These are phyloP conservation scores for Gadus macrocephalus DNA, from an alignment of 2,113 vertebrate genomes.

Conservation along the genomic window DNA sequence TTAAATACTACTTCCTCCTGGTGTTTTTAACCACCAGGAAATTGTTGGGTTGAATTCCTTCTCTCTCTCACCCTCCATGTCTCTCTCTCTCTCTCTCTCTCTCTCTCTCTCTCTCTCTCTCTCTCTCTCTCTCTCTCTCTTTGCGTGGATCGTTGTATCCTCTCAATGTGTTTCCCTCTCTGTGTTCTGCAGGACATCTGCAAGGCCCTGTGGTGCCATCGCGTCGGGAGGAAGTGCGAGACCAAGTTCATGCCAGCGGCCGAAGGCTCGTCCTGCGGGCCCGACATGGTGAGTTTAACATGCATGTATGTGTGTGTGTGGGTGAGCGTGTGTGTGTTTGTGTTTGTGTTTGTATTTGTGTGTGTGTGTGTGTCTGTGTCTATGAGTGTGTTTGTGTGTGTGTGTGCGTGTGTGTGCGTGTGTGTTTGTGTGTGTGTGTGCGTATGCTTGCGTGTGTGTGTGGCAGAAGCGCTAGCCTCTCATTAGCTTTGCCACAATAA, in stretches of 20 bases:
- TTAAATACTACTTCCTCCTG: no score
- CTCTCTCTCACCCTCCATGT: no score
- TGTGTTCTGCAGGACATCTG: slow-evolving; percentile 79
- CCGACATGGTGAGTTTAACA: slow-evolving; percentile 77
- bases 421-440: neutral
- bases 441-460: neutral
- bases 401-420: neutral
- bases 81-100: no score
- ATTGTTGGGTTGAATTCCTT: neutral
- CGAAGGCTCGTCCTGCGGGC: slow-evolving; percentile 83
- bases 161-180: neutral
- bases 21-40: no score
- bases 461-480: neutral
- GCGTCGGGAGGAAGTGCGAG: slow-evolving; percentile 87
- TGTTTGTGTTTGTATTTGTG: no score
- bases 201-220: slow-evolving; percentile 91
- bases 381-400: no score
- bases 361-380: no score
- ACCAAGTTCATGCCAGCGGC: slow-evolving; percentile 93
- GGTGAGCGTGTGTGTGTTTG: neutral
- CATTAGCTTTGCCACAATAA: slow-evolving; percentile 12
- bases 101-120: no score
- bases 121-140: no score
- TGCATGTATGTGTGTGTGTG: neutral
- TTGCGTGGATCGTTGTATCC: neutral